These are phyloP conservation scores for Teleogryllus oceanicus DNA, from an alignment of 2,888 invertebrate genomes.

Conservation along the genomic window DNA sequence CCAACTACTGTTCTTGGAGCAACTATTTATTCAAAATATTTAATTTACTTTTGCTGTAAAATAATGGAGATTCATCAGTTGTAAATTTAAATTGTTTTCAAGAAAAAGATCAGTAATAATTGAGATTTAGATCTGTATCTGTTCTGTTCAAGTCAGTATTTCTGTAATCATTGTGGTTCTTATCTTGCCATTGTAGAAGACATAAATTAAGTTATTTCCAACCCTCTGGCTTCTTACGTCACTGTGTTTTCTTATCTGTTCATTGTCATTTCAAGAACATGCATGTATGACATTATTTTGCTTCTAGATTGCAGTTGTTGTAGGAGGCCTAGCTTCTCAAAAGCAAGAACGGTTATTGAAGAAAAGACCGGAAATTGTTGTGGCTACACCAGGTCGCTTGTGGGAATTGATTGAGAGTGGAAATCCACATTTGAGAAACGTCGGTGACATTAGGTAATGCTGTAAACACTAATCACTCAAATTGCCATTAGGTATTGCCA, in stretches of 20 bases:
- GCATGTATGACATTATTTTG: slow-evolving; percentile 19
- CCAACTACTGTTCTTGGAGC: too few species aligned
- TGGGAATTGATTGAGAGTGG: slow-evolving; percentile 89
- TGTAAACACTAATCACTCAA: too few species aligned
- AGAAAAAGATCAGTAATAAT: too few species aligned
- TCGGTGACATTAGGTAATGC: slow-evolving; percentile 63
- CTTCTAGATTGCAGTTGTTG: slow-evolving; percentile 69
- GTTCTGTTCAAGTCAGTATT: too few species aligned
- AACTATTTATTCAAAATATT: too few species aligned
- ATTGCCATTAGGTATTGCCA: too few species aligned
- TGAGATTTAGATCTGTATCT: too few species aligned
- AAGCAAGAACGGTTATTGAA: slow-evolving; percentile 87
- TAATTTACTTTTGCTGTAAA: too few species aligned
- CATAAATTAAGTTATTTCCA: background rate
- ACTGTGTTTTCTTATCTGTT: too few species aligned
- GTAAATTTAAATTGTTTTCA: too few species aligned
- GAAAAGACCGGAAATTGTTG: slow-evolving; percentile 81
- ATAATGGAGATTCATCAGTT: too few species aligned
- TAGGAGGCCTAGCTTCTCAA: slow-evolving; percentile 91
- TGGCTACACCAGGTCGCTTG: slow-evolving; percentile 94
- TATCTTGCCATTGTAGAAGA: background rate
- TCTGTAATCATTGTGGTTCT: background rate
- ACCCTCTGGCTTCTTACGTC: background rate
- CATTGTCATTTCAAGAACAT: background rate
- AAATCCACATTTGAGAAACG: slow-evolving; percentile 68